Percentiles rank a stretch among this genome's conserved stretches.
These are phyloP conservation scores for Camponotus floridanus DNA, from an alignment of 1,140 invertebrate genomes.

Conservation along the genomic window DNA sequence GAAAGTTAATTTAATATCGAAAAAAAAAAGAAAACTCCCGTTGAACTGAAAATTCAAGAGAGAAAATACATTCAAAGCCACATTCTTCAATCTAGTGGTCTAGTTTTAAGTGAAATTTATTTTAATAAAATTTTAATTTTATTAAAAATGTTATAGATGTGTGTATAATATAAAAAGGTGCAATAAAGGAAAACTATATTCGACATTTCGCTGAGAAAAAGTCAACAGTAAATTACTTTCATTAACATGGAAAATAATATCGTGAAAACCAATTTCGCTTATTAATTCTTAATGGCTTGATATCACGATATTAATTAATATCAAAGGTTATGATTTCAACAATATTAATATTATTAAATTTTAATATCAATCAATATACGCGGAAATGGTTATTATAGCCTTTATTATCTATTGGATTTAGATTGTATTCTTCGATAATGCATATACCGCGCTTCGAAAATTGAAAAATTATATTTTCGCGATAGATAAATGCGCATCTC, in stretches of 20 bases:
- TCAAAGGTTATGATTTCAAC: background rate
- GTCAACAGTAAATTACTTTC: background rate
- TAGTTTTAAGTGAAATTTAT: background rate
- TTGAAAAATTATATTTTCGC: background rate
- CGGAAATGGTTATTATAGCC: background rate
- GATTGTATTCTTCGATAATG: background rate
- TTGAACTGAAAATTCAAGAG: background rate
- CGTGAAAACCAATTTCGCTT: background rate
- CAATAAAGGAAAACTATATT: background rate
- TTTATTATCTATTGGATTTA: background rate
- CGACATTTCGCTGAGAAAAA: background rate
- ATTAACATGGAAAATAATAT: background rate
- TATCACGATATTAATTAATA: conserved; percentile 25
- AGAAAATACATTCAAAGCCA: background rate
- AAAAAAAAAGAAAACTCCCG: background rate
- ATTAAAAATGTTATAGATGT: background rate
- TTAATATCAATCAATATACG: conserved; percentile 10
- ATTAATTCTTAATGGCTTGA: background rate
- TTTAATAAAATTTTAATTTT: conserved; percentile 8
- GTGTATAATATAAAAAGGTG: background rate
- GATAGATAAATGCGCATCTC: background rate
- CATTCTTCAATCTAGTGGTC: background rate
- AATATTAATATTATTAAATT: conserved; percentile 13
- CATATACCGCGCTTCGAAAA: background rate
- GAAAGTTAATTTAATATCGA: background rate